These are phyloP conservation scores for Neopipo cinnamomea DNA, from an alignment of 2,113 vertebrate genomes.

Conservation along the genomic window DNA sequence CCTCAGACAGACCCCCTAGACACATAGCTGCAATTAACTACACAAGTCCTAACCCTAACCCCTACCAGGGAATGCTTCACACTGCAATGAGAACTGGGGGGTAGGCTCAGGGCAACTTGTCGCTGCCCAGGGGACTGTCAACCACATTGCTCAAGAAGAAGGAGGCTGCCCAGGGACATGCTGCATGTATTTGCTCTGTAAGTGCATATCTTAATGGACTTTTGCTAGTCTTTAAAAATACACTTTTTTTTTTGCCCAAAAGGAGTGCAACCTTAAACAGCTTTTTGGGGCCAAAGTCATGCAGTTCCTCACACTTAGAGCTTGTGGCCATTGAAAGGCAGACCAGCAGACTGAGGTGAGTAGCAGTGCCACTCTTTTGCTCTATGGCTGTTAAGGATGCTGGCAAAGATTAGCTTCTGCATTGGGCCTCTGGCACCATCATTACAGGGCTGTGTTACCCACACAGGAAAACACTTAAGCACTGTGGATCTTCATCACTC, in stretches of 20 bases:
- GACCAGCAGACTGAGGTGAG: not conserved
- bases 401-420: not conserved
- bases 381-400: not conserved
- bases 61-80: not conserved
- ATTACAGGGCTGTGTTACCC: not conserved
- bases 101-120: not conserved
- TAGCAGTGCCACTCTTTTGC: not conserved
- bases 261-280: not conserved
- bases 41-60: not conserved
- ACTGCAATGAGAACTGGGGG: not conserved
- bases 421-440: not conserved
- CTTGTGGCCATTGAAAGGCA: not conserved
- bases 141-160: not conserved
- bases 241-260: not conserved
- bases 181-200: not conserved
- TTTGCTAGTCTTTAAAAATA: no score
- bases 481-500: not conserved
- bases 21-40: accelerated
- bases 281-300: not conserved
- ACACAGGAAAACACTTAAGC: not conserved
- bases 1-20: not conserved
- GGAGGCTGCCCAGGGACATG: not conserved
- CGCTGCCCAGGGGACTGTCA: not conserved
- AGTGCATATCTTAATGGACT: not conserved
- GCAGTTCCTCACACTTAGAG: not conserved